Percentiles rank a stretch among this genome's conserved stretches.
Conservation (phyloP, 2,113 vertebrate genomes). For the Petrocephalus zakoni region DNA sequence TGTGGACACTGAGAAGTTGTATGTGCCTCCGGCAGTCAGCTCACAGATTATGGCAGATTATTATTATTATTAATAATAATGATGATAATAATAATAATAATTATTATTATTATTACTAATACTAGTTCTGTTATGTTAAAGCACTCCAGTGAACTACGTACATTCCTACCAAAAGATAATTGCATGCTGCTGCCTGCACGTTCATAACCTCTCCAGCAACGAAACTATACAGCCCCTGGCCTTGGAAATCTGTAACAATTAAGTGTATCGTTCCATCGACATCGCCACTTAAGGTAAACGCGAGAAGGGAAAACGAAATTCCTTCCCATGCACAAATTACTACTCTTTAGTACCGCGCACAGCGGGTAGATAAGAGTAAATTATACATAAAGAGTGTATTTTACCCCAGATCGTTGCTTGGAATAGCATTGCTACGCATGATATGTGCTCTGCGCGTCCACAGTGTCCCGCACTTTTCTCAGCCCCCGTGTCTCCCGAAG, state of each 20-base stretch:
- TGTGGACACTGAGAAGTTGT: conserved; percentile 4
- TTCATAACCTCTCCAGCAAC: neutral
- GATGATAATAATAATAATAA: too few species aligned
- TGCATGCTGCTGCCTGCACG: neutral
- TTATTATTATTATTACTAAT: too few species aligned
- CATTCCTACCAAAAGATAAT: neutral
- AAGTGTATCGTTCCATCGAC: neutral
- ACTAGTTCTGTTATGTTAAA: neutral
- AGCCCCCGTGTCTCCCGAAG: neutral
- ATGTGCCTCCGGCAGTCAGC: neutral
- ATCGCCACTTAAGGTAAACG: neutral
- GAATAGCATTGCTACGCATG: neutral
- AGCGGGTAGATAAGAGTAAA: neutral
- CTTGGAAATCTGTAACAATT: neutral
- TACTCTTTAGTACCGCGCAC: neutral
- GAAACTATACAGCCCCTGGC: neutral
- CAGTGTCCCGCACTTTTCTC: neutral
- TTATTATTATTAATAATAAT: too few species aligned
- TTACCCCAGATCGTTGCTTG: neutral
- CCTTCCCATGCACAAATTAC: neutral
- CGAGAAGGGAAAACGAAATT: neutral
- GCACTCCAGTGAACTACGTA: neutral
- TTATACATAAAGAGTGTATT: neutral
- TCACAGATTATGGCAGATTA: neutral
- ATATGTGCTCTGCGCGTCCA: neutral